Evolutionary conservation across 1,140 invertebrate genomes (phyloP).

Genomic region (Rhyzopertha dominica): DNA sequence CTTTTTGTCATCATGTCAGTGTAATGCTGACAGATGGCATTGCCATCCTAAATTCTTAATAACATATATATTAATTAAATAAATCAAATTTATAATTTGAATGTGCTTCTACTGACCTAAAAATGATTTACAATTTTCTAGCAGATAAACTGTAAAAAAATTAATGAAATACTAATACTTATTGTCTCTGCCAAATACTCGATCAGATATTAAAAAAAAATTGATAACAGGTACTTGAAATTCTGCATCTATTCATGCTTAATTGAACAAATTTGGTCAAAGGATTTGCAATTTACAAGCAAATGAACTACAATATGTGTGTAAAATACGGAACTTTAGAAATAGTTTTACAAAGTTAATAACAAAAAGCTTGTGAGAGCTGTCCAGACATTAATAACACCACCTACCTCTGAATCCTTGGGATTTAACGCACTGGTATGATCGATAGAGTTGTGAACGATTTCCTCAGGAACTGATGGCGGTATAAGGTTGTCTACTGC

Average conservation of each 20-base stretch:
- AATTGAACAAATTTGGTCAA: neutral
- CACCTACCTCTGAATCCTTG: conserved; percentile 34
- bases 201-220: too few relatives aligned
- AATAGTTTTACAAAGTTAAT: neutral
- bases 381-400: conserved; percentile 11
- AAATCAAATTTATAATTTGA: too few relatives aligned
- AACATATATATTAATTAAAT: too few relatives aligned
- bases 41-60: too few relatives aligned
- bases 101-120: too few relatives aligned
- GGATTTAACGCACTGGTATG: conserved; percentile 25
- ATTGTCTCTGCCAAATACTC: too few relatives aligned
- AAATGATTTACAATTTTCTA: too few relatives aligned
- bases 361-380: neutral
- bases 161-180: too few relatives aligned
- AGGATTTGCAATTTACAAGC: neutral
- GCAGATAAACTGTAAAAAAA: too few relatives aligned
- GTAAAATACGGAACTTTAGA: neutral
- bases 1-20: too few relatives aligned
- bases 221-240: too few relatives aligned
- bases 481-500: conserved; percentile 14
- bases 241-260: conserved; percentile 1
- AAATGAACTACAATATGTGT: neutral
- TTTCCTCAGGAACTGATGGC: conserved; percentile 25
- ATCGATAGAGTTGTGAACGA: conserved; percentile 37
- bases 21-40: too few relatives aligned